Evolutionary conservation across 2,113 vertebrate genomes (phyloP).

Genomic region (Motacilla alba): DNA sequence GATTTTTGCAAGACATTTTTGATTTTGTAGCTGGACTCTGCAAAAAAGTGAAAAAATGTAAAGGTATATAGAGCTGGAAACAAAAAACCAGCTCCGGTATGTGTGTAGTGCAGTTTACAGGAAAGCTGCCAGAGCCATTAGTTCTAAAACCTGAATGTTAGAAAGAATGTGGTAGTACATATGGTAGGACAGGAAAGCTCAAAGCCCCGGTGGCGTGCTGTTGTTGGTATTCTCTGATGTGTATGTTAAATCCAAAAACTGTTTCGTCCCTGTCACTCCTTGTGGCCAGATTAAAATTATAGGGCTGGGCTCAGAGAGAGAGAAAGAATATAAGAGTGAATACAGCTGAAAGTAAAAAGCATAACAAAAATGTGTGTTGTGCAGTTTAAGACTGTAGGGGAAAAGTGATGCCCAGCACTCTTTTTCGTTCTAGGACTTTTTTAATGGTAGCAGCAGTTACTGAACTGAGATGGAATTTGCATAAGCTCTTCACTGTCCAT

Average conservation of each 20-base stretch:
- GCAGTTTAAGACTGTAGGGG: background rate
- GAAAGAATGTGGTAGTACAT: background rate
- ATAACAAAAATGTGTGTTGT: background rate
- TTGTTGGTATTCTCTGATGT: background rate
- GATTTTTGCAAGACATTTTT: background rate
- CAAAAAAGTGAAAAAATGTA: background rate
- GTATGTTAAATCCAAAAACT: background rate
- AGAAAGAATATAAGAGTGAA: background rate
- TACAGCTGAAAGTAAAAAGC: background rate
- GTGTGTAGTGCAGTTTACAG: background rate
- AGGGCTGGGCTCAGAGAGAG: background rate
- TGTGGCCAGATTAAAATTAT: background rate
- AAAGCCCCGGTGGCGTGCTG: too few relatives aligned
- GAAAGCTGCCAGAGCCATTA: background rate
- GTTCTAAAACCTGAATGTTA: background rate
- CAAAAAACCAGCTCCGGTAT: background rate
- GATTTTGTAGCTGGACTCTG: background rate
- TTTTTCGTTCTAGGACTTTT: background rate
- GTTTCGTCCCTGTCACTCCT: background rate
- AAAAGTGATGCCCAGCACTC: background rate
- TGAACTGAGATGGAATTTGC: background rate
- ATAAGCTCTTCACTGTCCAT: background rate
- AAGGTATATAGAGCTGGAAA: background rate
- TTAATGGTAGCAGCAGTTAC: background rate
- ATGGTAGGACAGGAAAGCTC: background rate